Evolutionary conservation across 2,113 vertebrate genomes (phyloP).

Genomic region (Platysternon megacephalum): DNA sequence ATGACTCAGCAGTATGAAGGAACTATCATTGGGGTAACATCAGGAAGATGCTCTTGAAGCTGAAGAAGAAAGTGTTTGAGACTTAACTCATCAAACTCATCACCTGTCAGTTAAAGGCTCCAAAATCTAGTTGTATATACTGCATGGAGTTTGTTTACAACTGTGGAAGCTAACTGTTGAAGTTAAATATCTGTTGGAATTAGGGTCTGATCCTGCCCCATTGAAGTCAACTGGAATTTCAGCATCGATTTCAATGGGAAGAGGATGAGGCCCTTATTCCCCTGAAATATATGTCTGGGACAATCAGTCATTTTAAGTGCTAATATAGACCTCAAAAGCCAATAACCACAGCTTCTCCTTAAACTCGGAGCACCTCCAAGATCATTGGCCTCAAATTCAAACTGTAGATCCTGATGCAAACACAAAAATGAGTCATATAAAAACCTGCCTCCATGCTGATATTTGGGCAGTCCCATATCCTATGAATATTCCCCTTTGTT

Average conservation of each 20-base stretch:
- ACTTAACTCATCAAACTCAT: neutral
- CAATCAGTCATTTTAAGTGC: neutral
- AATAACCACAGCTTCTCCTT: rapidly evolving
- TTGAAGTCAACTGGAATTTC: neutral
- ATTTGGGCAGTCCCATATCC: neutral
- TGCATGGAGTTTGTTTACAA: neutral
- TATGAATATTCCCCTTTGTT: neutral
- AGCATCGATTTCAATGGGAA: neutral
- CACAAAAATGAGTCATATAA: neutral
- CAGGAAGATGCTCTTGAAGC: neutral
- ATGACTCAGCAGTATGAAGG: neutral
- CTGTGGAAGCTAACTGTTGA: neutral
- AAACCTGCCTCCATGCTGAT: neutral
- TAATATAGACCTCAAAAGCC: neutral
- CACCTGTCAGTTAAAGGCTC: neutral
- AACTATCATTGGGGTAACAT: neutral
- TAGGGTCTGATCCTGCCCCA: neutral
- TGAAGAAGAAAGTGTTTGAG: neutral
- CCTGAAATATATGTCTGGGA: neutral
- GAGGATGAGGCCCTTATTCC: neutral
- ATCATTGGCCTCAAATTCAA: neutral
- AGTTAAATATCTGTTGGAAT: neutral
- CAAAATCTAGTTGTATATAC: neutral
- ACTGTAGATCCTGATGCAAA: neutral
- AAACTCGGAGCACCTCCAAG: neutral